Conservation (phyloP, 1,140 invertebrate genomes). For the Lordiphosa clarofinis region DNA sequence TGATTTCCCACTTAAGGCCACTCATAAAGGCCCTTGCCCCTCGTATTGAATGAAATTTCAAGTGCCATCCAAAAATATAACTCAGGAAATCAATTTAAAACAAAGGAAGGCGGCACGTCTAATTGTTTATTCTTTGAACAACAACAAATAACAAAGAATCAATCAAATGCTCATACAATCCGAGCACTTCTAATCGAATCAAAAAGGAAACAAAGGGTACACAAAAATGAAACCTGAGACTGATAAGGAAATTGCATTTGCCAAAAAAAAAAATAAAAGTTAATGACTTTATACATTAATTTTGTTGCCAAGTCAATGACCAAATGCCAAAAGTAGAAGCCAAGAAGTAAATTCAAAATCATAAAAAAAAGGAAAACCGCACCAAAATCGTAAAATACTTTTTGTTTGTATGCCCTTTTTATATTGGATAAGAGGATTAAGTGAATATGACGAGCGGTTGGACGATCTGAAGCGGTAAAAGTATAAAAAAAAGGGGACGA, state of each 20-base stretch:
- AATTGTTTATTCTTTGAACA: too few species aligned
- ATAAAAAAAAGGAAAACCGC: conserved; percentile 39
- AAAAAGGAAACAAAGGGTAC: conserved; percentile 15
- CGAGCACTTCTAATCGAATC: conserved; percentile 53
- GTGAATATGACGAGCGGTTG: background rate
- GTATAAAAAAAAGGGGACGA: too few species aligned
- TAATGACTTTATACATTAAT: conserved; percentile 64
- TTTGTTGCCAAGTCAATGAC: conserved; percentile 53
- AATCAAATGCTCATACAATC: conserved; percentile 33
- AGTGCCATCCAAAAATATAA: background rate
- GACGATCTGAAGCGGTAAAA: background rate
- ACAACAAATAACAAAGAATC: background rate
- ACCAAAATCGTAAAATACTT: conserved; percentile 58
- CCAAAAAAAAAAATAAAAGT: conserved; percentile 36
- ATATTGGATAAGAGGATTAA: background rate
- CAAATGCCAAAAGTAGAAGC: conserved; percentile 22
- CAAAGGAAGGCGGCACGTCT: background rate
- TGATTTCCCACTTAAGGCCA: conserved; percentile 14
- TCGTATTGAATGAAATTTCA: background rate
- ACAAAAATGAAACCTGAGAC: conserved; percentile 14
- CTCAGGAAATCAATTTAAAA: conserved; percentile 28
- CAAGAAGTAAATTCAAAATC: conserved; percentile 56
- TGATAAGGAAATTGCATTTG: conserved; percentile 70
- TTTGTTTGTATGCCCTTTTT: conserved; percentile 21
- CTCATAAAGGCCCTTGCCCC: conserved; percentile 13